Evolutionary conservation across 2,888 invertebrate genomes (phyloP).

Genomic region (Zelleria hepariella): DNA sequence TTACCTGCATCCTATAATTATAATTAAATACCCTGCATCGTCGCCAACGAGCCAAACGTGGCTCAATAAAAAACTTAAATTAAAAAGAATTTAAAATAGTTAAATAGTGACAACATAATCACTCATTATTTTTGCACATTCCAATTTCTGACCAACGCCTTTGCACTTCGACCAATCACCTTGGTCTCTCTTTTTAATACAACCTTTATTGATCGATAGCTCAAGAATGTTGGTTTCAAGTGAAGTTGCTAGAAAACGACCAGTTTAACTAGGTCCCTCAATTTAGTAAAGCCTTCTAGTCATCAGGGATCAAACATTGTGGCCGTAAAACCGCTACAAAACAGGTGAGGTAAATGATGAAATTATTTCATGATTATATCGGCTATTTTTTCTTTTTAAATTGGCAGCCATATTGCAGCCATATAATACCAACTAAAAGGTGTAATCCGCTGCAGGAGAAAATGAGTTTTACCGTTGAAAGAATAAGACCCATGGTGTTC

Average conservation of each 20-base stretch:
- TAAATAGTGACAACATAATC: constrained; percentile 36
- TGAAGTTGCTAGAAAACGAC: not conserved
- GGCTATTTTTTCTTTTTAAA: constrained; percentile 28
- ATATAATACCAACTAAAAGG: constrained; percentile 18
- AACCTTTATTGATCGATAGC: constrained; percentile 1
- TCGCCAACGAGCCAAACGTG: constrained; percentile 9
- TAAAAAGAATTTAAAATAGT: constrained; percentile 11
- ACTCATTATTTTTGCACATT: constrained; percentile 18
- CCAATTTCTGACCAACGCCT: constrained; percentile 10
- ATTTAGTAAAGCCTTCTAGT: not conserved
- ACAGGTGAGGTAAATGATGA: constrained; percentile 48
- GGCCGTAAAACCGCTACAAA: constrained; percentile 9
- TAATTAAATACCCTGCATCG: not conserved
- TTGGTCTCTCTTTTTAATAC: not conserved
- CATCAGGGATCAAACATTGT: not conserved
- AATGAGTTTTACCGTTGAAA: not conserved
- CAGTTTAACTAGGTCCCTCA: not conserved
- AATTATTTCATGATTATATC: constrained; percentile 45
- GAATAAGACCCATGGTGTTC: not conserved
- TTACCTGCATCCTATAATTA: not conserved
- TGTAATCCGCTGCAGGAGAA: constrained; percentile 27
- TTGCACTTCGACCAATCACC: not conserved
- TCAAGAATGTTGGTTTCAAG: not conserved
- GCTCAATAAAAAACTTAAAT: constrained; percentile 17
- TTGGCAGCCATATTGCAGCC: constrained; percentile 43